A percentile compares a stretch with the other conserved stretches of the same genome.
These are phyloP conservation scores for pig (Sus scrofa) DNA, from an alignment of 2,113 vertebrate species.

Conservation along the genomic window DNA sequence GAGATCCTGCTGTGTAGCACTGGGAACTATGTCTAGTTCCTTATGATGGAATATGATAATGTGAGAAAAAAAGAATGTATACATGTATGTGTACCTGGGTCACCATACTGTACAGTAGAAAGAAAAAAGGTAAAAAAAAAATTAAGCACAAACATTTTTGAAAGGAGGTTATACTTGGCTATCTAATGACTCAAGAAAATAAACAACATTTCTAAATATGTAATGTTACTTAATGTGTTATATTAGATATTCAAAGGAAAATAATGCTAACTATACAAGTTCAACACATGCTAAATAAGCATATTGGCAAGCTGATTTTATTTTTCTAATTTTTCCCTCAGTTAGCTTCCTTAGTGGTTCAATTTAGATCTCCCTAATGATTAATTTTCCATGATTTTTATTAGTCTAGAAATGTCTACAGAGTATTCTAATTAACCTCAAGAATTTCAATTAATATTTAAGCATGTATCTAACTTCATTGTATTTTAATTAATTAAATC, in stretches of 20 bases:
- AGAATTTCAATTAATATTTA: constrained; percentile 34
- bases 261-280: background rate
- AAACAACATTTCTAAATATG: background rate
- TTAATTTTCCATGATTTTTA: background rate
- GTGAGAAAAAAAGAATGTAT: no score
- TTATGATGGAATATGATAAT: no score
- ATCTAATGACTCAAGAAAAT: background rate
- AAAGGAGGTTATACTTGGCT: background rate
- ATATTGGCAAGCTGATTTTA: background rate
- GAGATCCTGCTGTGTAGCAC: no score
- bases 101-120: no score
- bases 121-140: no score
- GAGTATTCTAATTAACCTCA: constrained; percentile 38
- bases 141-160: background rate
- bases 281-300: background rate
- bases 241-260: background rate
- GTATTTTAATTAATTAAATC: constrained; percentile 51
- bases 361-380: background rate
- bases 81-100: no score
- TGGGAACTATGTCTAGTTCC: no score
- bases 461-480: background rate
- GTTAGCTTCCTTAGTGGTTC: background rate
- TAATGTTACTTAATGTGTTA: background rate
- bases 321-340: constrained; percentile 44
- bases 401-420: background rate